Base-by-base conservation (phyloP, 2,888 invertebrate genomes). In the Zaprionus lineosus region DNA sequence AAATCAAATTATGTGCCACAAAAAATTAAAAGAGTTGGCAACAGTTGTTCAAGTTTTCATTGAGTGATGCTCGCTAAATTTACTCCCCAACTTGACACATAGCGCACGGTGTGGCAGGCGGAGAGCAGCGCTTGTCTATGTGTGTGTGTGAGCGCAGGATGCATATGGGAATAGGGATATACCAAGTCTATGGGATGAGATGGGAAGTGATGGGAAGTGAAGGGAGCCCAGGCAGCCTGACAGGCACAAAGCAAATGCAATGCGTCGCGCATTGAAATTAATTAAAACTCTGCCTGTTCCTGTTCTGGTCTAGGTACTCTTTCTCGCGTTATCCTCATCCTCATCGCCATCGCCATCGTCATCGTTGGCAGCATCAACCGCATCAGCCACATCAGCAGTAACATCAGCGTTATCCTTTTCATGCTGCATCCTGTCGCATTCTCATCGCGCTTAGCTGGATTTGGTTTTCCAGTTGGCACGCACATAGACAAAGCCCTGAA, bases 401-500 rank as follows among this genome's bases (percentile, higher is more conserved):
- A 21, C 47, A 19, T 28, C 28, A 33, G 29, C 46, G 21, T 53
- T 29, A 37, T 41, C 21, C 47, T 47, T 46, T 52, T 19, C 26
- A 40, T 41, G 44, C 51, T 28, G 24, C 26, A 56, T 50, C 56
- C 63, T 34, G 58, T 46, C 33, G 51, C 59, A 55, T 69, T 57
- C 56, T 52, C 48, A 50, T 79, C 52, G 61, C 76, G 74, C 73
- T 60, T 56, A 40, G 70, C 41, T 77, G 69, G 64, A 72, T 75
- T 71, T 78, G 53, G 59, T 55, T 76, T 73, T 76, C 51, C 78
- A 76, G 67, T 66, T 70, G 78, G 61, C 63, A 83, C 84, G 81
- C 77, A 79, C 81, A 77, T 73, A 73, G 81, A 83, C 81, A 83
- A 77, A 79, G 81, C 76, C 52, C 60, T 36, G 60, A 69, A 63